Evolutionary conservation across 1,140 invertebrate genomes (phyloP).

Genomic region (Drosophila arizonae): DNA sequence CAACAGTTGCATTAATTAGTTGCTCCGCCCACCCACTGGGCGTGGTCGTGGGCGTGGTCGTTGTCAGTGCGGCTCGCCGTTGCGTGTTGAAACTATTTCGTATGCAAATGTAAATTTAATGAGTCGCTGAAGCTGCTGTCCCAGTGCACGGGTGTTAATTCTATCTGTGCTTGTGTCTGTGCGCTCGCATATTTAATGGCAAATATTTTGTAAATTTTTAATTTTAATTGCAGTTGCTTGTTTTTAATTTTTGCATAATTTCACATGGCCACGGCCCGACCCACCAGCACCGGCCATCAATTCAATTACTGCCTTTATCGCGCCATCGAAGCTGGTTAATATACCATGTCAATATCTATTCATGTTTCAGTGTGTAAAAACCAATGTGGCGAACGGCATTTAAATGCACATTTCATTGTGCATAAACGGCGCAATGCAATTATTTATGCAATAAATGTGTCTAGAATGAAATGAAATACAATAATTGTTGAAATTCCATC

Average conservation of each 20-base stretch:
- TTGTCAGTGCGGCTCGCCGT: constrained; percentile 7
- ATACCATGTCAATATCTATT: not conserved
- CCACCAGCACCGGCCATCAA: constrained; percentile 44
- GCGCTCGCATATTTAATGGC: constrained; percentile 32
- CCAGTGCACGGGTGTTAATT: constrained; percentile 53
- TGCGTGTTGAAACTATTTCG: constrained; percentile 70
- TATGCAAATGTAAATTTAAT: constrained; percentile 78
- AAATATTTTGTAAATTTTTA: constrained; percentile 79
- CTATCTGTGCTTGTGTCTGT: constrained; percentile 13
- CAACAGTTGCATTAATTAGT: constrained; percentile 69
- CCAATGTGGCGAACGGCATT: constrained; percentile 12
- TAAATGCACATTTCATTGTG: constrained; percentile 16
- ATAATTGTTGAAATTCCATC: not conserved
- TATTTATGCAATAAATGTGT: constrained; percentile 70
- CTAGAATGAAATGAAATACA: constrained; percentile 53
- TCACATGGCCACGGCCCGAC: constrained; percentile 25
- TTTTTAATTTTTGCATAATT: constrained; percentile 75
- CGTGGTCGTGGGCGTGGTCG: not conserved
- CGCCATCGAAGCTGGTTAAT: constrained; percentile 12
- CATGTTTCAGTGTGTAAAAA: not conserved
- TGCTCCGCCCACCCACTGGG: constrained; percentile 48
- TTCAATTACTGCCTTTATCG: constrained; percentile 68
- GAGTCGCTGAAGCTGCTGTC: constrained; percentile 66
- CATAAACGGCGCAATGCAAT: constrained; percentile 31
- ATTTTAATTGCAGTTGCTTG: constrained; percentile 76